Evolutionary conservation across 92 coral and sea anemone genomes (phyloP).

Genomic region (Porites divaricata): DNA sequence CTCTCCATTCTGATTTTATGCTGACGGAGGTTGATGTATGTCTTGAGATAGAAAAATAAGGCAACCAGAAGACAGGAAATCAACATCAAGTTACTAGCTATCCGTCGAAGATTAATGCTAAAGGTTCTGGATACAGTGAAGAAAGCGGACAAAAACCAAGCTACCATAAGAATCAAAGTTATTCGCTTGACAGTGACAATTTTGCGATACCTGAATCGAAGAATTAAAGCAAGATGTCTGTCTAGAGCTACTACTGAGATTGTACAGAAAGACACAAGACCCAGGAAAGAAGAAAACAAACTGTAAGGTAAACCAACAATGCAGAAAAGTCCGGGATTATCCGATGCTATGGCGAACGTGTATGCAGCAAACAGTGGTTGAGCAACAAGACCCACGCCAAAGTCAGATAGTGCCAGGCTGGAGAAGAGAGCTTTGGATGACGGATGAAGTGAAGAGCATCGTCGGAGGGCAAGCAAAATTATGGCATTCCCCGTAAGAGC

Average conservation of each 20-base stretch:
- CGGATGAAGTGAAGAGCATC: neutral
- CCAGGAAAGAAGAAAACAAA: neutral
- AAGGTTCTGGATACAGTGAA: neutral
- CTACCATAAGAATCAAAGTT: neutral
- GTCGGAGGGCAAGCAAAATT: slow-evolving; percentile 5
- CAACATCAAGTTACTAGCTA: neutral
- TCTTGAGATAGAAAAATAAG: neutral
- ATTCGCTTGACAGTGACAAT: neutral
- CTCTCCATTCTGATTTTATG: neutral
- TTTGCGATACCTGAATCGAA: neutral
- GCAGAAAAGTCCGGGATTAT: neutral
- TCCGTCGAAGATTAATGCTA: neutral
- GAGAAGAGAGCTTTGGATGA: slow-evolving; percentile 8
- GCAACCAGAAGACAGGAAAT: neutral
- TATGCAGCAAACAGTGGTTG: neutral
- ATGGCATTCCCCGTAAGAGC: neutral
- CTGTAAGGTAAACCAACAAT: neutral
- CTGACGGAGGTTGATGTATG: neutral
- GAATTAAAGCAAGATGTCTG: slow-evolving; percentile 11
- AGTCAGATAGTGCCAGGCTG: slow-evolving; percentile 1
- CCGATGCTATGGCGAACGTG: neutral
- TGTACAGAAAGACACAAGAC: slow-evolving; percentile 1
- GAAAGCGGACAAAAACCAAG: neutral
- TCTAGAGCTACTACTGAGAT: slow-evolving; percentile 2
- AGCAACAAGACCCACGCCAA: neutral